Conservation (phyloP, 2,888 invertebrate genomes). For the Microdon myrmicae region DNA sequence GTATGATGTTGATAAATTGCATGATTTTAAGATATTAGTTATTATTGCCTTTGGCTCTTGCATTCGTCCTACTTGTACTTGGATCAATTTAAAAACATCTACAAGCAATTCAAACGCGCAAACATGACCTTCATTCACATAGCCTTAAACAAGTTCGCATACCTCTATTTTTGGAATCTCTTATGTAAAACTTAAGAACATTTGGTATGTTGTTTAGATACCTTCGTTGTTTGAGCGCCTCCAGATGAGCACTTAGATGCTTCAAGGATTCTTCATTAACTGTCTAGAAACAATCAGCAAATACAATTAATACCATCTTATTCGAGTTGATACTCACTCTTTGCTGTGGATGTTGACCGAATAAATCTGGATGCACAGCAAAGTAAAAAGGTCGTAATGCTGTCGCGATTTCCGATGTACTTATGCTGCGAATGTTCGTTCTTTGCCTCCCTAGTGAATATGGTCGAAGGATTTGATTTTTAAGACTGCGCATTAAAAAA, state of each 20-base stretch:
- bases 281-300: slow-evolving; percentile 68
- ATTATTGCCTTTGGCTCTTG: slow-evolving; percentile 79
- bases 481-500: slow-evolving; percentile 20
- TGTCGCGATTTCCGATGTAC: slow-evolving; percentile 86
- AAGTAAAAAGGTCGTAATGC: slow-evolving; percentile 95
- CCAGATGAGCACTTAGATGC: slow-evolving; percentile 84
- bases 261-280: slow-evolving; percentile 92
- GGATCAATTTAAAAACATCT: slow-evolving; percentile 79
- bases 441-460: slow-evolving; percentile 17
- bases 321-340: slow-evolving; percentile 71
- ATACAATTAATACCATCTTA: slow-evolving; percentile 21
- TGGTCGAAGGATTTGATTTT: slow-evolving; percentile 9
- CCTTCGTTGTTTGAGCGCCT: slow-evolving; percentile 75
- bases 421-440: slow-evolving; percentile 65
- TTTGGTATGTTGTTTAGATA: slow-evolving; percentile 71
- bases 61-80: slow-evolving; percentile 76
- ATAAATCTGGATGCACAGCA: slow-evolving; percentile 94
- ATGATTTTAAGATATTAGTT: slow-evolving; percentile 78
- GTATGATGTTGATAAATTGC: slow-evolving; percentile 87
- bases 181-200: slow-evolving; percentile 81
- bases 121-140: slow-evolving; percentile 6
- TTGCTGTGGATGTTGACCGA: slow-evolving; percentile 90
- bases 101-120: slow-evolving; percentile 56
- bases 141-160: neutral
- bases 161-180: slow-evolving; percentile 62